Conservation (phyloP, 2,888 invertebrate species). For the Oscheius sp. region DNA sequence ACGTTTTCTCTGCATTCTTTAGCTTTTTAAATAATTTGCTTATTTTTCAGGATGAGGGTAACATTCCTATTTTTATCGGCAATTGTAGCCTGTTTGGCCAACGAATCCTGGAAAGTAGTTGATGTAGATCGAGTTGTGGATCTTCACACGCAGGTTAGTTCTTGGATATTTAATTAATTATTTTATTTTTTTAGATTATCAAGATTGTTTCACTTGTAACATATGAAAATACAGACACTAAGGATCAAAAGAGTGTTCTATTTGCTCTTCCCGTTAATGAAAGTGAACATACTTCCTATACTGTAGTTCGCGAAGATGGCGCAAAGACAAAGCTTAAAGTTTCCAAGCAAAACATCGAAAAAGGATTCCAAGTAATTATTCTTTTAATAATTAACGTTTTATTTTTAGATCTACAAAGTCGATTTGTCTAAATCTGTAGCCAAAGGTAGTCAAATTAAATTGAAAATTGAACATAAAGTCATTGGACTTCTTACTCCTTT, state of each 20-base stretch:
- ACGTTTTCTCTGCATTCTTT: neutral
- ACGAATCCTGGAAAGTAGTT: constrained; percentile 40
- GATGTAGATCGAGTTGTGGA: constrained; percentile 62
- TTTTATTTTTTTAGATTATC: constrained; percentile 40
- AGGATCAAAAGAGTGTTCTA: constrained; percentile 46
- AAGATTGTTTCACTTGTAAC: constrained; percentile 55
- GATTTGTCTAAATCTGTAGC: constrained; percentile 52
- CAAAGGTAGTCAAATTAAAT: constrained; percentile 52
- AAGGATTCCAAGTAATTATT: constrained; percentile 30
- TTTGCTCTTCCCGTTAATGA: constrained; percentile 55
- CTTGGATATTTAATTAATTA: neutral
- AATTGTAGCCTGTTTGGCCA: constrained; percentile 31
- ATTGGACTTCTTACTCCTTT: constrained; percentile 83
- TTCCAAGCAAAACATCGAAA: constrained; percentile 22
- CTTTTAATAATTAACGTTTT: neutral
- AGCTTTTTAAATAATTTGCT: neutral
- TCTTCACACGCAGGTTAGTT: constrained; percentile 59
- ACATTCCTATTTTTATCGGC: constrained; percentile 9
- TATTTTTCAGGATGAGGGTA: constrained; percentile 20
- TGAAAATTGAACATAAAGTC: constrained; percentile 79
- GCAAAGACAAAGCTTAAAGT: constrained; percentile 44
- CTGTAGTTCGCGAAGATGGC: constrained; percentile 49
- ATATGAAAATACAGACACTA: constrained; percentile 57
- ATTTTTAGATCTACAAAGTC: constrained; percentile 49
- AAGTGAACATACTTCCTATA: constrained; percentile 48